Evolutionary conservation across 2,888 invertebrate species (phyloP).

Genomic region (Cosmopolites sordidus): DNA sequence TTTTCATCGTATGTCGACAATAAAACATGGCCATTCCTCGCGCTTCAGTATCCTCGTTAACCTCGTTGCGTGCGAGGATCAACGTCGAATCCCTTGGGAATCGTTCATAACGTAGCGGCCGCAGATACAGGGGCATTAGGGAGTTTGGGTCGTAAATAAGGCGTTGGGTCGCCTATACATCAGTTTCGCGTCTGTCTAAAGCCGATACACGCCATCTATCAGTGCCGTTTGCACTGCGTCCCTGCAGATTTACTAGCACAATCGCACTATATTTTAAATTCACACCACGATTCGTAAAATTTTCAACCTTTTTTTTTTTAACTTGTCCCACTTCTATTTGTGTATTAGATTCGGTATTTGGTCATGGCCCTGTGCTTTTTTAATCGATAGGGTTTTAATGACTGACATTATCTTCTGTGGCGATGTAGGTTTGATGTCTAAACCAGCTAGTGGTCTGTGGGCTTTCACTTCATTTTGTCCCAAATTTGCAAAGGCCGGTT

Average conservation of each 20-base stretch:
- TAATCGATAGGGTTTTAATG: too few relatives aligned
- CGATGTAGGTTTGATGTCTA: too few relatives aligned
- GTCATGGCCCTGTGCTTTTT: too few relatives aligned
- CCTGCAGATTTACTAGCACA: slow-evolving; percentile 15
- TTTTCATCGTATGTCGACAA: slow-evolving; percentile 17
- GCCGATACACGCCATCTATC: slow-evolving; percentile 48
- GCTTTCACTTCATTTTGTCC: too few relatives aligned
- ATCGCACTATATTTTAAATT: slow-evolving; percentile 17
- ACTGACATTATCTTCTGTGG: too few relatives aligned
- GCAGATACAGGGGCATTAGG: slow-evolving; percentile 42
- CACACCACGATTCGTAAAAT: slow-evolving; percentile 9
- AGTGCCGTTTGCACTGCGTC: slow-evolving; percentile 25
- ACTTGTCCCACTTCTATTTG: too few relatives aligned
- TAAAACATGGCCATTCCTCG: not conserved
- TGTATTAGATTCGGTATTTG: too few relatives aligned
- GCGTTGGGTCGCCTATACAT: slow-evolving; percentile 39
- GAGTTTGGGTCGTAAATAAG: slow-evolving; percentile 42
- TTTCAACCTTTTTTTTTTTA: not conserved
- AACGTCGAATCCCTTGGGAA: slow-evolving; percentile 34
- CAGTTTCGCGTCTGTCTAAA: slow-evolving; percentile 41
- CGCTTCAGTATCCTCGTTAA: slow-evolving; percentile 5
- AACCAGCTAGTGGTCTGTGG: too few relatives aligned
- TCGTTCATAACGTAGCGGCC: slow-evolving; percentile 34
- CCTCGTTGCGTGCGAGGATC: slow-evolving; percentile 21
- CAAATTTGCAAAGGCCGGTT: too few relatives aligned